Conservation (phyloP, 2,113 vertebrate genomes). For the Lanius collurio region DNA sequence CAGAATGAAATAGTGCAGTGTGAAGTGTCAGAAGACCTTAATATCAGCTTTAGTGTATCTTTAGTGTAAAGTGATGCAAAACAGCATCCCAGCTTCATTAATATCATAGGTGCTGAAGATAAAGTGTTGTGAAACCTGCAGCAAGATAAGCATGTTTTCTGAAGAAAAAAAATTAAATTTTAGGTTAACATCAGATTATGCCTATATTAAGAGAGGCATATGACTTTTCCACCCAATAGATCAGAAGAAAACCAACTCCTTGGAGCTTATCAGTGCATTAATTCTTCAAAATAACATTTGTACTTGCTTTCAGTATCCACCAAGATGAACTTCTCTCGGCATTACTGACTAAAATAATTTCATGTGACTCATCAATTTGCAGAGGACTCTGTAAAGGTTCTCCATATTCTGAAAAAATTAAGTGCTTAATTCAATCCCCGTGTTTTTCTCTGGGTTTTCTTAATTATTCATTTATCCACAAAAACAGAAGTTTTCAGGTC, state of each 20-base stretch:
- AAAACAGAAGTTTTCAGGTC: constrained; percentile 40
- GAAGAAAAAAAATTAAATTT: neutral
- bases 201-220: neutral
- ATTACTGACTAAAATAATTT: constrained; percentile 36
- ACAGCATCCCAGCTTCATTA: neutral
- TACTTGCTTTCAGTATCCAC: neutral
- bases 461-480: constrained; percentile 61
- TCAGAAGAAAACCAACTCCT: neutral
- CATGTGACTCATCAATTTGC: constrained; percentile 53
- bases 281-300: constrained; percentile 4
- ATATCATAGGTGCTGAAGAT: neutral
- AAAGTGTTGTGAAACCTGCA: neutral
- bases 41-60: neutral
- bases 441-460: constrained; percentile 50
- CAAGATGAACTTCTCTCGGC: constrained; percentile 11
- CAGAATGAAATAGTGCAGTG: neutral
- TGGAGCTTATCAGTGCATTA: neutral
- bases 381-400: constrained; percentile 19
- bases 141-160: neutral
- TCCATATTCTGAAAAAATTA: constrained; percentile 60
- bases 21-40: neutral
- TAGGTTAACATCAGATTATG: neutral
- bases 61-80: neutral
- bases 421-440: constrained; percentile 49
- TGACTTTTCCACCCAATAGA: neutral